Evolutionary conservation across 2,113 vertebrate genomes (phyloP).

Genomic region (Taxidea taxus): DNA sequence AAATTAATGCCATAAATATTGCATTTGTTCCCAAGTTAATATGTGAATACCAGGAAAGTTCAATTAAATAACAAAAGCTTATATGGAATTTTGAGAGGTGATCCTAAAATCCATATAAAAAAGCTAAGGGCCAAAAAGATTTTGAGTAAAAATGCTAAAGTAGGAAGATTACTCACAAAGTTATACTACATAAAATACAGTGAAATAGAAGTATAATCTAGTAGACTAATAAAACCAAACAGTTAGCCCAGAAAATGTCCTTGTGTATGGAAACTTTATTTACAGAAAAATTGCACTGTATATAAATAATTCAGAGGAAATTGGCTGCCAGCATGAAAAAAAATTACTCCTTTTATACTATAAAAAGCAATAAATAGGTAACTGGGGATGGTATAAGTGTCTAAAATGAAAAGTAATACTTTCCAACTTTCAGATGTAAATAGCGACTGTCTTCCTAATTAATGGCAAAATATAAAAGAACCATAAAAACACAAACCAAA

Average conservation of each 20-base stretch:
- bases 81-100: not conserved
- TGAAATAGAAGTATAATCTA: not conserved
- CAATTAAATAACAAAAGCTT: not conserved
- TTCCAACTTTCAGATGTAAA: not conserved
- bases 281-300: not conserved
- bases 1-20: not conserved
- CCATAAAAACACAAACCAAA: not conserved
- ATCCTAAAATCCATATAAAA: not conserved
- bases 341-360: not conserved
- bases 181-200: not conserved
- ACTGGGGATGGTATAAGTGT: not conserved
- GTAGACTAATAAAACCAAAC: not conserved
- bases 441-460: not conserved
- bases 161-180: not conserved
- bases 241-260: not conserved
- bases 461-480: not conserved
- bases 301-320: not conserved
- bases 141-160: not conserved
- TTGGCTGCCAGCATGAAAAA: not conserved
- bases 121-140: not conserved
- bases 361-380: not conserved
- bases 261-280: not conserved
- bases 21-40: not conserved
- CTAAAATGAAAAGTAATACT: not conserved
- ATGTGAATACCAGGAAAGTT: not conserved